Percentiles rank a stretch among this genome's conserved stretches.
Conservation (phyloP, 1,140 invertebrate genomes). For the Papilio polyxenes region DNA sequence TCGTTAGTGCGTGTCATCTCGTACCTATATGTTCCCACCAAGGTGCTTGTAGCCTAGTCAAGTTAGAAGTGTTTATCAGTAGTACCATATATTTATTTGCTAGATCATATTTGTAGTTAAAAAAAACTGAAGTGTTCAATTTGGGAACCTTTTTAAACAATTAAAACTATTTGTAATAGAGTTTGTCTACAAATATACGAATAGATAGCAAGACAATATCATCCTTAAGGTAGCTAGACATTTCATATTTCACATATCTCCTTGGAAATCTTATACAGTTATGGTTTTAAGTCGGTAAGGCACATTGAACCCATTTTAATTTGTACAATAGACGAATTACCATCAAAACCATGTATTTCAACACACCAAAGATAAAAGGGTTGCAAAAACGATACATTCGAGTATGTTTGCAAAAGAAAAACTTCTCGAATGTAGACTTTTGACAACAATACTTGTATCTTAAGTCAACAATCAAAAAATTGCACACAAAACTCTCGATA, state of each 20-base stretch:
- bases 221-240: too few relatives aligned
- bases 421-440: not conserved
- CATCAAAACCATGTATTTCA: not conserved
- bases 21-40: too few relatives aligned
- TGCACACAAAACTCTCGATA: not conserved
- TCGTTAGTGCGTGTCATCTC: too few relatives aligned
- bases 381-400: not conserved
- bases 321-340: not conserved
- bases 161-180: too few relatives aligned
- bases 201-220: too few relatives aligned
- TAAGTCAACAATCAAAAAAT: slow-evolving; percentile 33
- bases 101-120: too few relatives aligned
- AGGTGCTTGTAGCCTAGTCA: too few relatives aligned
- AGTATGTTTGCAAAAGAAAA: slow-evolving; percentile 3
- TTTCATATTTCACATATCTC: not conserved
- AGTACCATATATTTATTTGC: too few relatives aligned
- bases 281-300: not conserved
- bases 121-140: too few relatives aligned
- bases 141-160: too few relatives aligned
- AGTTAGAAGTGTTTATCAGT: too few relatives aligned
- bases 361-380: not conserved
- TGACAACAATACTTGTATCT: not conserved
- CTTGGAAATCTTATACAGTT: not conserved
- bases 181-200: too few relatives aligned
- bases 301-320: slow-evolving; percentile 5